phyloP scores from a whole-genome alignment of 2,888 invertebrate genomes.

The Sipha maydis region DNA sequence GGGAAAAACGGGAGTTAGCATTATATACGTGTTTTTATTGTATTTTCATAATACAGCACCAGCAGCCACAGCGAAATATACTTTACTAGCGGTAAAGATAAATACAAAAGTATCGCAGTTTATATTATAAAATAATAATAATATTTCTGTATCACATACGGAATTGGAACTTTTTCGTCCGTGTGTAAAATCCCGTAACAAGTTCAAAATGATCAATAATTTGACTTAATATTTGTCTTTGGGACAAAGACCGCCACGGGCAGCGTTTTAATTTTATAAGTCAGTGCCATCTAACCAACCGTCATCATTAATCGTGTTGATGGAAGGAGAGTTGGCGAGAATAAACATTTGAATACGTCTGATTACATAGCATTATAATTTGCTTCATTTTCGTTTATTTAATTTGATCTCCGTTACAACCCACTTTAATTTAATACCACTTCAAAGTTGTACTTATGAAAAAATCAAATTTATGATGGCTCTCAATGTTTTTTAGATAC shows the following conservation, averaged over 20 bases:
- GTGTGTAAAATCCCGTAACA: not conserved
- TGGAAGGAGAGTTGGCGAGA: not conserved
- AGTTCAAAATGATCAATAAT: slow-evolving; percentile 12
- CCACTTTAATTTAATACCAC: not conserved
- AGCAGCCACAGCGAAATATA: not conserved
- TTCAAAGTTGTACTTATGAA: not conserved
- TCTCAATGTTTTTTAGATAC: not conserved
- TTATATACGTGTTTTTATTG: slow-evolving; percentile 51
- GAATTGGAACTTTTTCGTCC: not conserved
- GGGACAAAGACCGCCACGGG: not conserved
- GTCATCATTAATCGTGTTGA: too few species aligned
- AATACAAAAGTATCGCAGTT: slow-evolving; percentile 31
- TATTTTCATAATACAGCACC: slow-evolving; percentile 24
- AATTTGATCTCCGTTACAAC: not conserved
- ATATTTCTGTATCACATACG: slow-evolving; percentile 20
- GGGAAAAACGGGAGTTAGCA: slow-evolving; percentile 22
- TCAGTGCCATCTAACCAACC: not conserved
- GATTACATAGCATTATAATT: slow-evolving; percentile 12
- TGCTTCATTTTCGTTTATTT: slow-evolving; percentile 3
- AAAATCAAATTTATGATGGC: not conserved
- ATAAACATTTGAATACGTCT: not conserved
- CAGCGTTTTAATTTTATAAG: slow-evolving; percentile 8
- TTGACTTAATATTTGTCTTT: slow-evolving; percentile 20
- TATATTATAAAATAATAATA: slow-evolving; percentile 46
- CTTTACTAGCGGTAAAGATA: slow-evolving; percentile 40